phyloP scores from a whole-genome alignment of 2,113 vertebrate species.

The Microcebus griseorufus region DNA sequence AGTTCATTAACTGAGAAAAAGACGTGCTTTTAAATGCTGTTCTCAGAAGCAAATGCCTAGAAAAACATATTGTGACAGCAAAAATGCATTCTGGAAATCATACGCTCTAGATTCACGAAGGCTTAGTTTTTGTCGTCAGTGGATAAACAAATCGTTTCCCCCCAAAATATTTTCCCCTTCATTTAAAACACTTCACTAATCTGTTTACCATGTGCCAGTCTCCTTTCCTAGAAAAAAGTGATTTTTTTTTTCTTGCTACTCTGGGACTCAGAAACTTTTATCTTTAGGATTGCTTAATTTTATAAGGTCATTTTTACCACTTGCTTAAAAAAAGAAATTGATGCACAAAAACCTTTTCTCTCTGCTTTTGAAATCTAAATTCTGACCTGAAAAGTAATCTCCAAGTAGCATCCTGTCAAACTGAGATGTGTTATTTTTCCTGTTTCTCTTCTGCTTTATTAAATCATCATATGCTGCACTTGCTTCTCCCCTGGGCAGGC shows the following conservation, averaged over 20 bases:
- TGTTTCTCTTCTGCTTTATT: not conserved
- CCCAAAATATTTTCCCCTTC: not conserved
- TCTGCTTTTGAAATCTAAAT: constrained; percentile 48
- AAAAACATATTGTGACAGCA: not conserved
- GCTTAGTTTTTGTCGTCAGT: not conserved
- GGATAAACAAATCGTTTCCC: not conserved
- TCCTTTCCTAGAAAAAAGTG: constrained; percentile 25
- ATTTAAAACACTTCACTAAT: constrained; percentile 2
- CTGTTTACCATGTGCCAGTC: not conserved
- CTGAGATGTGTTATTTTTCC: not conserved
- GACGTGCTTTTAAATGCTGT: not conserved
- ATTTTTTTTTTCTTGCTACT: not conserved
- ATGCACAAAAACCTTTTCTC: not conserved
- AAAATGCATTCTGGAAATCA: constrained; percentile 19
- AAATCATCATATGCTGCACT: not conserved
- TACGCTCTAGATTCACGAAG: not conserved
- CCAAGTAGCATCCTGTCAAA: not conserved
- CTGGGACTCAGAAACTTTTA: not conserved
- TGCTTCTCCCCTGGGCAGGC: not conserved
- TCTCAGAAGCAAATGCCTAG: not conserved
- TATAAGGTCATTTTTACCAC: not conserved
- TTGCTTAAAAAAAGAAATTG: not conserved
- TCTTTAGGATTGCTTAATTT: not conserved
- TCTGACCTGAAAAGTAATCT: not conserved
- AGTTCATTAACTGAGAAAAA: constrained; percentile 51